phyloP scores from a whole-genome alignment of 2,113 vertebrate species.

The Tylochromis polylepis region DNA sequence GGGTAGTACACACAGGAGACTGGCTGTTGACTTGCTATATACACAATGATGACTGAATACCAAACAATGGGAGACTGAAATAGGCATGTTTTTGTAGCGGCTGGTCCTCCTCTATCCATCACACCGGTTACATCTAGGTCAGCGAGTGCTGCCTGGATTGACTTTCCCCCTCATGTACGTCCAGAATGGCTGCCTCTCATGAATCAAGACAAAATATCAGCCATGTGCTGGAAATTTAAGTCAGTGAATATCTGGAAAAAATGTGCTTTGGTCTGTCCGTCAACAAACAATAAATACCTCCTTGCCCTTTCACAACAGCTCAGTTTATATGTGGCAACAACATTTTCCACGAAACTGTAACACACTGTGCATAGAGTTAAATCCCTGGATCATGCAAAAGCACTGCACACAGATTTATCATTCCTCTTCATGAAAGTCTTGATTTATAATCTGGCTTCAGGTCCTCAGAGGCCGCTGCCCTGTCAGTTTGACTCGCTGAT shows the following conservation, averaged over 20 bases:
- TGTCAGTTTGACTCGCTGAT: neutral
- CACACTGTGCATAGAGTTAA: neutral
- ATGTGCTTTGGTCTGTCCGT: neutral
- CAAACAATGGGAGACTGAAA: conserved; percentile 68
- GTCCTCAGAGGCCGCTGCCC: neutral
- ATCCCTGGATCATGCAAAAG: neutral
- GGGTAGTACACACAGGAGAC: conserved; percentile 22
- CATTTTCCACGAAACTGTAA: neutral
- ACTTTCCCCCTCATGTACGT: neutral
- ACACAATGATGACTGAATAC: conserved; percentile 51
- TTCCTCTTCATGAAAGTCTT: neutral
- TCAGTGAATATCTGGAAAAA: neutral
- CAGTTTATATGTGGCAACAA: neutral
- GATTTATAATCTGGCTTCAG: conserved; percentile 5
- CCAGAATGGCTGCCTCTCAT: neutral
- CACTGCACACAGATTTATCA: neutral
- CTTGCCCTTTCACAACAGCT: neutral
- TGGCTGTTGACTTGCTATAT: conserved; percentile 38
- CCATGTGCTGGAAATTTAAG: neutral
- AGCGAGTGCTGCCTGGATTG: conserved; percentile 8
- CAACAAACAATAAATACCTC: neutral
- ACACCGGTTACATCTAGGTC: conserved; percentile 46
- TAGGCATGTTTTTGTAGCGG: conserved; percentile 55
- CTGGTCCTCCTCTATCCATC: conserved; percentile 51
- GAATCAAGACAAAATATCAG: conserved; percentile 1